These are phyloP conservation scores for Protaetia brevitarsis DNA, from an alignment of 1,140 invertebrate species.

Conservation along the genomic window DNA sequence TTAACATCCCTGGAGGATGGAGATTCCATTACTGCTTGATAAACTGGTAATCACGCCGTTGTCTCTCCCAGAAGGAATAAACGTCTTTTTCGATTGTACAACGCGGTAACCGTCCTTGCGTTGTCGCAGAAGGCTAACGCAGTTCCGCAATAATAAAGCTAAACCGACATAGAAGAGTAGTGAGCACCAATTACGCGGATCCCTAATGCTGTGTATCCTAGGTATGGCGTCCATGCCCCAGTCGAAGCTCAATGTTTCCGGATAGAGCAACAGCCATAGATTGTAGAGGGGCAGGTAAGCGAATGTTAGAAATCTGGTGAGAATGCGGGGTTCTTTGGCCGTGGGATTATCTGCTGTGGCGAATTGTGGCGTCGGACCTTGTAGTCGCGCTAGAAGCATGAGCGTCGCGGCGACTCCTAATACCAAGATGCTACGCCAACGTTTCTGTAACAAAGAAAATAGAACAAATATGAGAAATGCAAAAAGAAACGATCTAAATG, in stretches of 20 bases:
- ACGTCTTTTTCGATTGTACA: slow-evolving; percentile 6
- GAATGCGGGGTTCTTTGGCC: slow-evolving; percentile 67
- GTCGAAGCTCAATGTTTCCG: slow-evolving; percentile 83
- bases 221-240: slow-evolving; percentile 95
- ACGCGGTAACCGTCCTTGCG: slow-evolving; percentile 23
- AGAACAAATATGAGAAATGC: no score
- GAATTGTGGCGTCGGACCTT: slow-evolving; percentile 69
- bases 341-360: slow-evolving; percentile 88
- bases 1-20: not conserved
- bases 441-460: slow-evolving; percentile 58
- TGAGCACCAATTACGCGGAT: slow-evolving; percentile 71
- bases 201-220: slow-evolving; percentile 67
- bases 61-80: slow-evolving; percentile 14
- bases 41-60: not conserved
- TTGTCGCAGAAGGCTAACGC: slow-evolving; percentile 28
- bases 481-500: no score
- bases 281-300: slow-evolving; percentile 85
- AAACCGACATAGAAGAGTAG: slow-evolving; percentile 67
- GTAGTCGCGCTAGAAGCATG: slow-evolving; percentile 61
- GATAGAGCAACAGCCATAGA: slow-evolving; percentile 76
- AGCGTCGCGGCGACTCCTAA: slow-evolving; percentile 57
- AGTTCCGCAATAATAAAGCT: slow-evolving; percentile 25
- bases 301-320: slow-evolving; percentile 79
- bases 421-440: slow-evolving; percentile 62
- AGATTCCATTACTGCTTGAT: not conserved